These are phyloP conservation scores for Mycogona germanica DNA, from an alignment of 2,888 invertebrate species.

Conservation along the genomic window DNA sequence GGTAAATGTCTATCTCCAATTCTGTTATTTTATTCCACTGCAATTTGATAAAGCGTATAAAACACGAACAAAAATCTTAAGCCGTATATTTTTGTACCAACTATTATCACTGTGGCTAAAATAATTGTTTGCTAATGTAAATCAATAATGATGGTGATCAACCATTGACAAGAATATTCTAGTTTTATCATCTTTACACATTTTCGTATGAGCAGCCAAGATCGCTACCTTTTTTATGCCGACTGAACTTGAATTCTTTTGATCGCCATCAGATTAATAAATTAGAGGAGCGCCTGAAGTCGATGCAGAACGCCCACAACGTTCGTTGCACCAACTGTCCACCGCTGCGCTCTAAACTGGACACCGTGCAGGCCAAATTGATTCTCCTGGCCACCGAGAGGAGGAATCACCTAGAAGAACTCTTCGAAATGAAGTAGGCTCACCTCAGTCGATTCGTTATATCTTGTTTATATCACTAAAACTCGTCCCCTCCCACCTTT, in stretches of 20 bases:
- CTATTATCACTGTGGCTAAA: too few relatives aligned
- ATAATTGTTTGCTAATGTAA: not conserved
- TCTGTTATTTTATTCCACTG: not conserved
- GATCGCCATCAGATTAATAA: constrained; percentile 46
- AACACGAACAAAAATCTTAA: too few relatives aligned
- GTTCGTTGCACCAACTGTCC: constrained; percentile 54
- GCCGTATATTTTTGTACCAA: too few relatives aligned
- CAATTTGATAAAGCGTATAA: too few relatives aligned
- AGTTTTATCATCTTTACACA: too few relatives aligned
- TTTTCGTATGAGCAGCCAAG: too few relatives aligned
- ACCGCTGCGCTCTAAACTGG: constrained; percentile 48
- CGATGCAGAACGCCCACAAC: constrained; percentile 55
- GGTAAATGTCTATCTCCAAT: not conserved
- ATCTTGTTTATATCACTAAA: not conserved
- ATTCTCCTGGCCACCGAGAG: constrained; percentile 47
- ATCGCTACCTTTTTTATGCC: too few relatives aligned
- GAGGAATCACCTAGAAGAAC: constrained; percentile 55
- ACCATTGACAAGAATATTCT: not conserved
- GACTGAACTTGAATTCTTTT: too few relatives aligned
- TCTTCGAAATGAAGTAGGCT: constrained; percentile 66
- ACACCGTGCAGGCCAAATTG: constrained; percentile 49
- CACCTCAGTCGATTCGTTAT: not conserved
- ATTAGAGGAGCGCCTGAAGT: constrained; percentile 53
- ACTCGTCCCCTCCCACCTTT: too few relatives aligned
- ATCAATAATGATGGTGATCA: not conserved